Evolutionary conservation across 1,140 invertebrate species (phyloP).

Genomic region (Ridgeia piscesae): DNA sequence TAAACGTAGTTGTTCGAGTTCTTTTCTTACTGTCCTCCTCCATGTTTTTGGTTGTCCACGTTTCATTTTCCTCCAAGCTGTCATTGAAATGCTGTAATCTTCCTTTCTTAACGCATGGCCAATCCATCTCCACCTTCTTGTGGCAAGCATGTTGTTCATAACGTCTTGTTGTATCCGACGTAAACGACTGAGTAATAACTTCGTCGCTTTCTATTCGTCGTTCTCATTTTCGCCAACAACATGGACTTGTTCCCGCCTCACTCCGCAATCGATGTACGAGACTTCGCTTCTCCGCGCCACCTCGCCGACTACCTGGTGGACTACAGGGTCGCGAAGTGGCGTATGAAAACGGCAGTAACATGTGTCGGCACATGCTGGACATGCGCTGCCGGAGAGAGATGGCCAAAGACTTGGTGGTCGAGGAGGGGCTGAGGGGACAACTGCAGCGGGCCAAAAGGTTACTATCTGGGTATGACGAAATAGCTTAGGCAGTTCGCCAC

Average conservation of each 20-base stretch:
- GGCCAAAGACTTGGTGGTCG: neutral
- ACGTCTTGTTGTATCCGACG: too few species aligned
- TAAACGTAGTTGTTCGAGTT: too few species aligned
- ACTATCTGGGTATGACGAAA: neutral
- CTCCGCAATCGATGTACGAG: constrained; percentile 55
- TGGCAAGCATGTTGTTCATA: too few species aligned
- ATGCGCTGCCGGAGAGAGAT: constrained; percentile 22
- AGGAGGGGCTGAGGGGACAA: neutral
- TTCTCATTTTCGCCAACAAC: constrained; percentile 59
- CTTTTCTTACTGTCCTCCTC: too few species aligned
- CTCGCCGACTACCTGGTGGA: constrained; percentile 65
- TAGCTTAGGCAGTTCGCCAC: neutral
- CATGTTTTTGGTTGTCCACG: too few species aligned
- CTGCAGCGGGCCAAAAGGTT: neutral
- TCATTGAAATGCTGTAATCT: too few species aligned
- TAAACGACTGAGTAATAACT: too few species aligned
- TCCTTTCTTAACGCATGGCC: too few species aligned
- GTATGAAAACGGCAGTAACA: neutral
- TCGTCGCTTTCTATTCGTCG: too few species aligned
- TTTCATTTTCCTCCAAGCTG: too few species aligned
- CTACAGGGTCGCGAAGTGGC: neutral
- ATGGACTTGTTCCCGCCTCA: constrained; percentile 44
- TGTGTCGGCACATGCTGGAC: constrained; percentile 7
- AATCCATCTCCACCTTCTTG: too few species aligned
- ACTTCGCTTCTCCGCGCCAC: constrained; percentile 38